Evolutionary conservation across 2,888 invertebrate species (phyloP), one percentile per base, ranked within the genome.

Genomic region (Metellina segmentata): DNA sequence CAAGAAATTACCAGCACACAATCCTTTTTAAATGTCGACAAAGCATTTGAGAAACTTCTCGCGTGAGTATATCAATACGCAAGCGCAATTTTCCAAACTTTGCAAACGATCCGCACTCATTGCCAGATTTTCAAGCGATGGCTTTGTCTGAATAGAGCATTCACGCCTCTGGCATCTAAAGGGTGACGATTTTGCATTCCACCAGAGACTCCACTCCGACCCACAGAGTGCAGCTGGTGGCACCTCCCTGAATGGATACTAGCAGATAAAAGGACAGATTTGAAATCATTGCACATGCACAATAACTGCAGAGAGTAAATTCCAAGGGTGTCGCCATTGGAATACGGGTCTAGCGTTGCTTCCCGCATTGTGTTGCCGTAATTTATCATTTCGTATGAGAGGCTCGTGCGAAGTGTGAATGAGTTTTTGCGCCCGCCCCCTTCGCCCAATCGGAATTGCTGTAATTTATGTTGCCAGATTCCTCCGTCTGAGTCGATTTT

Each of bases 241-340:
- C n/a, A 53, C 53, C 85, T 53, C 61, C 19, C 16, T 19, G 34
- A 34, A 34, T 34, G 34, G 34, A 34, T 34, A 34, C 34, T 34
- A 1, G 34, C 34, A 34, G 16, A 83, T 74, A 83, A 83, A 83
- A 74, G 72, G 72, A 71, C 71, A 71, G 79, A 81, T 87, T 81
- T 53, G 52, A 81, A 87, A 87, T 81, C 87, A 34, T 52, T 48
- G 71, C 79, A 53, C 72, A 72, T 34, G 9, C 87, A 83, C 83
- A 83, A 83, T 83, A 74, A 74, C 83, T 34, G 74, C 53, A n/a
- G 52, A 51, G 52, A 11, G 71, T 85, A 49, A 61, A 78, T 86
- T 78, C 78, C 78, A 19, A 0, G 11, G 49, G 75, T 51, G 13
- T 69, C 49, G 87, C 20, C 72, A 72, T 81, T 79, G 79, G 79